phyloP scores from a whole-genome alignment of 2,113 vertebrate species.

The Catharus fuscescens region DNA sequence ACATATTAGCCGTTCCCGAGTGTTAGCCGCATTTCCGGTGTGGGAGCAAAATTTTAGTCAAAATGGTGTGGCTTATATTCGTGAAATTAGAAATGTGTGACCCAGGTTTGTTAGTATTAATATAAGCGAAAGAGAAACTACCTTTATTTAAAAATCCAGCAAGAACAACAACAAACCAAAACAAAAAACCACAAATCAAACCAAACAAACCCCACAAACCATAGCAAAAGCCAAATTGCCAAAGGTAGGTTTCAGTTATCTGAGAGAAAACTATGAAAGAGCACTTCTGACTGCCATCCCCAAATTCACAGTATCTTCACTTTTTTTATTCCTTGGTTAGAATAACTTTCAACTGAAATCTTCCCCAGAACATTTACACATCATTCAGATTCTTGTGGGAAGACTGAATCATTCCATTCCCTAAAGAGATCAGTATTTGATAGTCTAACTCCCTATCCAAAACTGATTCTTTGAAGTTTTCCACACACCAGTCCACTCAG shows the following conservation, averaged over 20 bases:
- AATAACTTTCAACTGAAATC: not conserved
- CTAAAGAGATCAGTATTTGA: conserved; percentile 1
- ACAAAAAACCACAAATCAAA: no score
- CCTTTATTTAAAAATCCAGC: not conserved
- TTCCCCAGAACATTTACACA: not conserved
- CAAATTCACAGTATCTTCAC: not conserved
- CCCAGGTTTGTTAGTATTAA: not conserved
- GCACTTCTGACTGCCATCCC: not conserved
- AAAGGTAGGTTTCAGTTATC: not conserved
- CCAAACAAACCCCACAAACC: not conserved
- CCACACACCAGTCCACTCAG: not conserved
- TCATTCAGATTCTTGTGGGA: conserved; percentile 3
- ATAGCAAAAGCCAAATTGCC: not conserved
- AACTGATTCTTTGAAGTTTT: conserved; percentile 6
- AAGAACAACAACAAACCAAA: not conserved
- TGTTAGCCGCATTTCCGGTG: no score
- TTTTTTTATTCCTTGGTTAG: not conserved
- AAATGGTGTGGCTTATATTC: no score
- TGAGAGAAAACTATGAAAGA: not conserved
- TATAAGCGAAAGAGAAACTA: not conserved
- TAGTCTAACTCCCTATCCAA: not conserved
- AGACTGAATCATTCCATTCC: conserved; percentile 4
- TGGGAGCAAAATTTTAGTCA: no score
- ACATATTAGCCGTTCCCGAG: no score
- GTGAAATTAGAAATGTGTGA: not conserved